phyloP scores from a whole-genome alignment of 2,888 invertebrate genomes.

The Micropterix aruncella region DNA sequence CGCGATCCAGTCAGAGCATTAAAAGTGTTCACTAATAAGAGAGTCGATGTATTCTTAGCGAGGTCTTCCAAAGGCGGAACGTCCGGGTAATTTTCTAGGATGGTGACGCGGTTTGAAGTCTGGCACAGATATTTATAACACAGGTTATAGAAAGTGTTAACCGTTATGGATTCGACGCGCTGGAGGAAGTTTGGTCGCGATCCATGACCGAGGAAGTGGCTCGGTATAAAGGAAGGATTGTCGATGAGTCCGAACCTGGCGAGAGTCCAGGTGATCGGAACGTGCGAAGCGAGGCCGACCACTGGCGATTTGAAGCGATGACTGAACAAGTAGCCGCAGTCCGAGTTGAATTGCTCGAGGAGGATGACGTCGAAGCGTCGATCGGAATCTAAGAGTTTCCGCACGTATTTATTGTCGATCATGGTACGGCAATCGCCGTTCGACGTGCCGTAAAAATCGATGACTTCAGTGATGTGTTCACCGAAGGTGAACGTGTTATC shows the following conservation, averaged over 20 bases:
- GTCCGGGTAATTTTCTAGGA: conserved; percentile 26
- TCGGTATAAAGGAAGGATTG: conserved; percentile 39
- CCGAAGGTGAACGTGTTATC: conserved; percentile 17
- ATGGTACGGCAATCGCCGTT: conserved; percentile 24
- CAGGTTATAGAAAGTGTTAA: conserved; percentile 7
- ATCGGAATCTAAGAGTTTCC: conserved; percentile 21
- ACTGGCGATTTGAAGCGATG: conserved; percentile 42
- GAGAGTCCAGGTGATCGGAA: conserved; percentile 41
- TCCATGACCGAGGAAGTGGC: conserved; percentile 31
- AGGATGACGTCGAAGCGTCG: conserved; percentile 46
- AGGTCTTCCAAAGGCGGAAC: conserved; percentile 37
- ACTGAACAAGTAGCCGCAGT: conserved; percentile 46
- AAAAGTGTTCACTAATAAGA: conserved; percentile 46
- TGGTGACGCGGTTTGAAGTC: conserved; percentile 21
- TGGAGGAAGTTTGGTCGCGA: conserved; percentile 35
- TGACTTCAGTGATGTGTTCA: conserved; percentile 20
- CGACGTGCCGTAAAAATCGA: conserved; percentile 22
- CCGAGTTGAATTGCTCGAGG: conserved; percentile 47
- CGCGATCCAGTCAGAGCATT: conserved; percentile 41
- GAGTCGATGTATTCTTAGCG: conserved; percentile 32
- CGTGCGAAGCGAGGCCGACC: conserved; percentile 39
- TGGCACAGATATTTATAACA: neutral
- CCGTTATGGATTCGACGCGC: conserved; percentile 26
- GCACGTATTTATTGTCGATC: conserved; percentile 24
- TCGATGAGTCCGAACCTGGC: conserved; percentile 30